These are phyloP conservation scores for Philereme vetulata DNA, from an alignment of 2,888 invertebrate genomes.

Conservation along the genomic window DNA sequence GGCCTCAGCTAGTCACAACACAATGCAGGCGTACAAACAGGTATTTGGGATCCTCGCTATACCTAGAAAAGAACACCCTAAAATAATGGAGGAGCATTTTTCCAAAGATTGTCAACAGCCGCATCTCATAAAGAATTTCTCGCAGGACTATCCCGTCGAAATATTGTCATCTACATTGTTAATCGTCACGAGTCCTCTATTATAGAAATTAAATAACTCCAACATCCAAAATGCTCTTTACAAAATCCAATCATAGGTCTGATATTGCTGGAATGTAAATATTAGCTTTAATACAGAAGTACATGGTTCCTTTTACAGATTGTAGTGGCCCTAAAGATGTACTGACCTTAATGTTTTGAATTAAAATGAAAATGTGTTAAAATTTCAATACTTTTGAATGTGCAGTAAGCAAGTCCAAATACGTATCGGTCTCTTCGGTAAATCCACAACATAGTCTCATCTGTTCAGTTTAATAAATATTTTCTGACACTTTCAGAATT, in stretches of 20 bases:
- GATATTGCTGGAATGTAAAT: slow-evolving; percentile 83
- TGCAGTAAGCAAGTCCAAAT: slow-evolving; percentile 51
- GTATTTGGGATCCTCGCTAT: slow-evolving; percentile 69
- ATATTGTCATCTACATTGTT: slow-evolving; percentile 71
- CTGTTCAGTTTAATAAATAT: slow-evolving; percentile 35
- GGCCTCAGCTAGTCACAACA: slow-evolving; percentile 73
- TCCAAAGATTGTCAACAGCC: slow-evolving; percentile 48
- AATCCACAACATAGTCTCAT: slow-evolving; percentile 44
- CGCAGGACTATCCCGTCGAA: slow-evolving; percentile 55
- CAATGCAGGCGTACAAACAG: slow-evolving; percentile 63
- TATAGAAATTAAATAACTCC: slow-evolving; percentile 74
- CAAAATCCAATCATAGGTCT: slow-evolving; percentile 79
- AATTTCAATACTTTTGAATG: slow-evolving; percentile 35
- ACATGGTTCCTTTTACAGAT: slow-evolving; percentile 67
- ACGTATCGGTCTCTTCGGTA: slow-evolving; percentile 34
- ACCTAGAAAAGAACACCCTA: slow-evolving; percentile 84
- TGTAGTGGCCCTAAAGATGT: slow-evolving; percentile 71
- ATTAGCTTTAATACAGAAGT: slow-evolving; percentile 80
- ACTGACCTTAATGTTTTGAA: slow-evolving; percentile 74
- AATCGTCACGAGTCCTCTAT: slow-evolving; percentile 69
- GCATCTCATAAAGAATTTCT: slow-evolving; percentile 52
- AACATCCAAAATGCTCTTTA: slow-evolving; percentile 77
- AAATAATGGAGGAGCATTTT: slow-evolving; percentile 67
- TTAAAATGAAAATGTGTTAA: slow-evolving; percentile 58
- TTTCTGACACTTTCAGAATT: slow-evolving; percentile 39